Base-by-base conservation (phyloP, 2,113 vertebrate species). In the Apeltes quadracus region DNA sequence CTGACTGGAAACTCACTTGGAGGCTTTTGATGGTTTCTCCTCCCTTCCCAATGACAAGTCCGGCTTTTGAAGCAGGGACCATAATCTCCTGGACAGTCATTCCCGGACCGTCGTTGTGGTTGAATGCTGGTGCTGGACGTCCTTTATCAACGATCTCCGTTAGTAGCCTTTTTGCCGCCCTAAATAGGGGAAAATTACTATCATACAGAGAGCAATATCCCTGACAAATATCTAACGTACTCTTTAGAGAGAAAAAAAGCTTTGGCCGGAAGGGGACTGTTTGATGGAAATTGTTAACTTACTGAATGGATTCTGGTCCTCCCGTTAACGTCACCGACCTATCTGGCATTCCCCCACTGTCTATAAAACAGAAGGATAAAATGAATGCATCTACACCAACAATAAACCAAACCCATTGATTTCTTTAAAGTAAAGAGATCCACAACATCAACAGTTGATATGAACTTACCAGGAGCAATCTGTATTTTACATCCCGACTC, bases 401-500 rank as follows among this genome's bases (percentile, higher is more conserved):
- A 44, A 38, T 10, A 51, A 13, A 43, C 2, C 20, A 34, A 27
- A 44, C 7, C 4, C 7, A 20, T 13, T 13, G 0, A 10, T 14
- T 23, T 43, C 3, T 14, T 0, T 0, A 2, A 1, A 59, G 6
- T 3, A 48, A 5, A 12, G 13, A 48, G 6, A 29, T 5, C 8
- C 11, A 25, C 2, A 65, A 23, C 16, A 36, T 23, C 3, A 46
- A 0, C 14, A 23, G 23, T 1, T 29, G 18, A 0, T 22, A 8
- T 12, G 66, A 44, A 84, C 41, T 89, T 94, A 98, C 98, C 98
- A 66, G 97, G 96, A 9, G 98, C 96, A 72, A 99, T 99, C 90
- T 99, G 98, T 95, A 99, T 98, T 94, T 99, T 99, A 88, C 98
- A 99, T 66, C 97, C 96, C 66, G 97, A 98, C 61, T 99, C 98